These are phyloP conservation scores for Phallusia fumigata DNA, from an alignment of 23 tunicate genomes.

Conservation along the genomic window DNA sequence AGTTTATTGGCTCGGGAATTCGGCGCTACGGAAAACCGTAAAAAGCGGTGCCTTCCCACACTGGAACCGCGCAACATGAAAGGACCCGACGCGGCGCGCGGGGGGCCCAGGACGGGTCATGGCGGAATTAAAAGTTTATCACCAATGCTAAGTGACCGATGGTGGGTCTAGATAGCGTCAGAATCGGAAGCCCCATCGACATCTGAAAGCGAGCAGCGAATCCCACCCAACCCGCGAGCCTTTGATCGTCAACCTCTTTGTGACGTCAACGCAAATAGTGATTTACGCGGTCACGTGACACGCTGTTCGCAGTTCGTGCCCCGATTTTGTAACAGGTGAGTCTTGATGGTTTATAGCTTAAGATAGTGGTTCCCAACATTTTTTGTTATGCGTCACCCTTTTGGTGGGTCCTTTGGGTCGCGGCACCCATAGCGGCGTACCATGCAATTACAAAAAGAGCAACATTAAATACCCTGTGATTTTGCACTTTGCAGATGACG, in stretches of 20 bases:
- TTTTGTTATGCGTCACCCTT: too few species aligned
- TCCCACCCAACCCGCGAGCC: neutral
- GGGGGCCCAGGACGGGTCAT: neutral
- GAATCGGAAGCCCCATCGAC: neutral
- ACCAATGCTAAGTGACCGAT: conserved; percentile 12
- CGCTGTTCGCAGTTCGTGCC: neutral
- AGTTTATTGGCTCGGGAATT: conserved; percentile 6
- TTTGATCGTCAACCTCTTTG: neutral
- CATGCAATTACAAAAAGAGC: too few species aligned
- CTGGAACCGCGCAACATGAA: neutral
- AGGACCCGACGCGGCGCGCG: neutral
- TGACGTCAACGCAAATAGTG: conserved; percentile 9
- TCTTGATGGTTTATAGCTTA: too few species aligned
- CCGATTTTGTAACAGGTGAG: too few species aligned
- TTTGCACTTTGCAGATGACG: too few species aligned
- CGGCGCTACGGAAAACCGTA: neutral
- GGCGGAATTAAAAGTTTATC: neutral
- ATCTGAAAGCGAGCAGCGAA: neutral
- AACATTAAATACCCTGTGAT: too few species aligned
- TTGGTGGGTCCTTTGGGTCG: too few species aligned
- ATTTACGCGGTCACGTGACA: conserved; percentile 6
- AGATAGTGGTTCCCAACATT: too few species aligned
- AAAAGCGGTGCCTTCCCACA: neutral
- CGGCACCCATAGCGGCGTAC: too few species aligned
- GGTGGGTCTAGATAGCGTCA: neutral